Base-by-base conservation (phyloP, 2,888 invertebrate species). In the Hermodice carunculata region DNA sequence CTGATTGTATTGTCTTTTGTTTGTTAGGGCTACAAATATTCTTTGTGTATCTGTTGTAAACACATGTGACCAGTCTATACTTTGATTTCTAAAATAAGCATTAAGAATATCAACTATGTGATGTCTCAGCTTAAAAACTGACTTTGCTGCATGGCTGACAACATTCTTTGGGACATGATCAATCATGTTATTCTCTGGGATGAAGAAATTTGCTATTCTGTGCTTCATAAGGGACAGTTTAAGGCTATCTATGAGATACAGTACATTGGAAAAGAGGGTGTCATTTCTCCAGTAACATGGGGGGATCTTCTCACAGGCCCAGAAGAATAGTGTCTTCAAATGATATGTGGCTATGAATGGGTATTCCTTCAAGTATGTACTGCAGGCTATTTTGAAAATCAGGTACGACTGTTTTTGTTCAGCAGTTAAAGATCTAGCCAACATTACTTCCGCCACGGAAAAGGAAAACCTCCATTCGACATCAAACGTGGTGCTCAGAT, bases 381-480 rank as follows among this genome's bases (percentile, higher is more conserved):
- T 59, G 46, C 65, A 67, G 2, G 77, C 56, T 28, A 72, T 52
- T 53, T 75, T 72, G 19, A 77, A 61, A 24, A 75, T 37, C 6
- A 76, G 66, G 46, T 74, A 78, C 40, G 72, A 71, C 51, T 75
- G 74, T 28, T 76, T 60, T 34, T 78, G 78, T 3, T 68, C 66
- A 11, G 74, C 74, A 0, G 74, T 70, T 8, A 77, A 57, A 8
- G 75, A 74, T 43, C 61, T 64, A 19, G 74, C 67, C 8, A 78
- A 62, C 1, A 61, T 46, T 42, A 70, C 62, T 57, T 78, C 77
- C 0, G 76, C 75, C 32, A 70, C 67, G 29, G 67, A 71, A 62
- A 78, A 78, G 17, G 76, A 75, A 22, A 73, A 66, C 44, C 66
- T 68, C 76, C 77, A 77, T 61, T 77, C 76, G 14, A 73, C 63